Evolutionary conservation across 2,888 invertebrate species (phyloP).

Genomic region (Eupithecia inturbata): DNA sequence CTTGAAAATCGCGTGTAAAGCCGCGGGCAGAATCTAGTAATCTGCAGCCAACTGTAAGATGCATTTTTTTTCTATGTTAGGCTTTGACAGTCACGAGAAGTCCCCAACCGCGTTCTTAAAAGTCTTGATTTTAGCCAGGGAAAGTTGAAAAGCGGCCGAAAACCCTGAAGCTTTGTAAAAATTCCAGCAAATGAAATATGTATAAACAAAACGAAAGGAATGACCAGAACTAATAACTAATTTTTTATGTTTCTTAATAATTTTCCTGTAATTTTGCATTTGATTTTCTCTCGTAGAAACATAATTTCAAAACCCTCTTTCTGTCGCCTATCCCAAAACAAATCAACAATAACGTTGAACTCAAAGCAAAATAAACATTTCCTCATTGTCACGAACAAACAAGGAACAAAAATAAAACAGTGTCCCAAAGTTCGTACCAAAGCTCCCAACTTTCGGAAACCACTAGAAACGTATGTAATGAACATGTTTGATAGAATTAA

Average conservation of each 20-base stretch:
- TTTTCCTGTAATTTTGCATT: background rate
- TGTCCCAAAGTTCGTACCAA: conserved; percentile 9
- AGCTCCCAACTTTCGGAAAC: conserved; percentile 15
- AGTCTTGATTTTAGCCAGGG: background rate
- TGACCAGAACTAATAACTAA: background rate
- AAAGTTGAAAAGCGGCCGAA: background rate
- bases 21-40: no score
- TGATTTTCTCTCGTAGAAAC: background rate
- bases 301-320: background rate
- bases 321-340: background rate
- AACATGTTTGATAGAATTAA: background rate
- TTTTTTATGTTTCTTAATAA: background rate
- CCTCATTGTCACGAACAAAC: conserved; percentile 22
- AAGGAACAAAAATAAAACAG: conserved; percentile 21
- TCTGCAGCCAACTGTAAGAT: no score
- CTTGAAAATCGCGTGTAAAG: no score
- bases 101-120: background rate
- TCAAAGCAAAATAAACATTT: conserved; percentile 18
- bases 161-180: background rate
- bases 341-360: conserved; percentile 5
- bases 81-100: no score
- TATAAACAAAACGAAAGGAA: background rate
- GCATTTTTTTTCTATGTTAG: no score
- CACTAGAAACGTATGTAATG: conserved; percentile 7
- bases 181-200: background rate